Evolutionary conservation across 2,113 vertebrate species (phyloP).

Genomic region (Dipodomys spectabilis): DNA sequence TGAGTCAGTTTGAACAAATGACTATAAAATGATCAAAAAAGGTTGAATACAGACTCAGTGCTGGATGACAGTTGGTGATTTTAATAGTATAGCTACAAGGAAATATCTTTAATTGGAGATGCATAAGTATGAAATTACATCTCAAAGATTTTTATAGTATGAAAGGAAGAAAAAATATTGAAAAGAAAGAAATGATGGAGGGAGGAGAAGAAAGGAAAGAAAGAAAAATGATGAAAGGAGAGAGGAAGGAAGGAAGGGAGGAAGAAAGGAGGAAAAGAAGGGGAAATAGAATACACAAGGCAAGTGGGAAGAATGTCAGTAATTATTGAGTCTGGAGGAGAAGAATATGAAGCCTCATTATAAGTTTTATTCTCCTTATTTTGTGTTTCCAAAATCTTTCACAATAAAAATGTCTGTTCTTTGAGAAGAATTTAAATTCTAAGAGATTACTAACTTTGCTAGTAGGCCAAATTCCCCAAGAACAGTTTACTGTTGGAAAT

Average conservation of each 20-base stretch:
- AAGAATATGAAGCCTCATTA: neutral
- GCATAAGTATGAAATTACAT: neutral
- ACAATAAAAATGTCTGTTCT: neutral
- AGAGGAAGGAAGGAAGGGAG: neutral
- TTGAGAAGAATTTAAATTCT: slow-evolving; percentile 40
- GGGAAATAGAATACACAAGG: neutral
- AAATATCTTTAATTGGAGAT: slow-evolving; percentile 30
- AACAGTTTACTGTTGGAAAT: slow-evolving; percentile 31
- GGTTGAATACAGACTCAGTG: neutral
- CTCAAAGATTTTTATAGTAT: neutral
- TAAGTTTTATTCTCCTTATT: neutral
- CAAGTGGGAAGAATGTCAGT: neutral
- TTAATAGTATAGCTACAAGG: neutral
- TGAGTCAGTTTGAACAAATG: neutral
- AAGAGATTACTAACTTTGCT: slow-evolving; percentile 34
- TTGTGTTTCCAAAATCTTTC: slow-evolving; percentile 38
- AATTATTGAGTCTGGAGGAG: neutral
- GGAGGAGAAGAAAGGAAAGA: neutral
- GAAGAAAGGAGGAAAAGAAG: neutral
- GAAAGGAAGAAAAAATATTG: neutral
- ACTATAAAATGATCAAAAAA: slow-evolving; percentile 1
- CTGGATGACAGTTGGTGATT: neutral
- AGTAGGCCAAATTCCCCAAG: slow-evolving; percentile 33
- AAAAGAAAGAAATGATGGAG: no score
- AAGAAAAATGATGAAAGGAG: neutral